phyloP scores from a whole-genome alignment of 2,113 vertebrate genomes.

The Cnemophilus loriae region DNA sequence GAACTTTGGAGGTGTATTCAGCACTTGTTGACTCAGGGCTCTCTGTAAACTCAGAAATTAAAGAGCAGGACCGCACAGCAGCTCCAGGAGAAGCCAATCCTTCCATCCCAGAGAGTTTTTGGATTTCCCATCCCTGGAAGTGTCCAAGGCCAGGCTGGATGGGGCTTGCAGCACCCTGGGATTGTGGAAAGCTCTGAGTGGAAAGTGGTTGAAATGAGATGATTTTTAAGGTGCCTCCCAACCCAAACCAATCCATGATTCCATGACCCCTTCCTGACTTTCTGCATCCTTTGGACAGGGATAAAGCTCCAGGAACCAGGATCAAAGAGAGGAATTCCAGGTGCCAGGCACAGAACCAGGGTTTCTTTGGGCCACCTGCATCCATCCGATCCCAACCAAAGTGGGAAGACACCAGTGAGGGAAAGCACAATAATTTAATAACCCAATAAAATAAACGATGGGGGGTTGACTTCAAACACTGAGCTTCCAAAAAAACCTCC shows the following conservation, averaged over 20 bases:
- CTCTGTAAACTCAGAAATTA: neutral
- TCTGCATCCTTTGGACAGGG: neutral
- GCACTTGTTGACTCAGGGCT: neutral
- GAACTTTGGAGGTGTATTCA: neutral
- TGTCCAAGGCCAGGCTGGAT: neutral
- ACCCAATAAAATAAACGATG: neutral
- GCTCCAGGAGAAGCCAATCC: neutral
- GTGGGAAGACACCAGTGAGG: neutral
- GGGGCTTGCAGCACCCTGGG: neutral
- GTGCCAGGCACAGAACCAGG: neutral
- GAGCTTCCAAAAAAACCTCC: neutral
- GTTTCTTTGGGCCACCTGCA: neutral
- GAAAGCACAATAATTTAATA: neutral
- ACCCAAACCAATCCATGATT: neutral
- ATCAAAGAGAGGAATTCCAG: neutral
- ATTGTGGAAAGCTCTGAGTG: neutral
- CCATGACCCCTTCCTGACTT: neutral
- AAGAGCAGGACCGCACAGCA: neutral
- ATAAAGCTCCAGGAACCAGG: neutral
- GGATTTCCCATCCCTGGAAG: neutral
- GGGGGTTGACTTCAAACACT: neutral
- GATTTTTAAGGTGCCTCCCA: too few species aligned
- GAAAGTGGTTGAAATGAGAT: accelerated
- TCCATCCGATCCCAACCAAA: neutral
- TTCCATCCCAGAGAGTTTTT: neutral